These are phyloP conservation scores for Monopterus albus DNA, from an alignment of 2,113 vertebrate species.

Conservation along the genomic window DNA sequence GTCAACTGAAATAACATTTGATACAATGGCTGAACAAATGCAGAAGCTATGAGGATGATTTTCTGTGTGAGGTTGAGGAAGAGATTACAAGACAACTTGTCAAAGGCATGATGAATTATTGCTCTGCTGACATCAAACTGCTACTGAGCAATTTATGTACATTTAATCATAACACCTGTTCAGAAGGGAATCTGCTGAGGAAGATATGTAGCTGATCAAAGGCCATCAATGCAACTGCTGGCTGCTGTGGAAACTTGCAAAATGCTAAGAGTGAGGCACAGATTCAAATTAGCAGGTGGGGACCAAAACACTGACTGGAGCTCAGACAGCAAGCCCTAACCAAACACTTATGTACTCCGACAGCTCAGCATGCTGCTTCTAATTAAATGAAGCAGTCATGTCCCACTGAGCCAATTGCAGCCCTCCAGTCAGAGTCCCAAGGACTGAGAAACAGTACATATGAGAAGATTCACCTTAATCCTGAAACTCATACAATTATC, in stretches of 20 bases:
- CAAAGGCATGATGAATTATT: conserved; percentile 6
- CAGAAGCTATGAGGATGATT: neutral
- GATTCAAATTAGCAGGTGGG: conserved; percentile 20
- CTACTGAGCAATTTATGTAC: conserved; percentile 32
- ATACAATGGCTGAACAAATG: conserved; percentile 11
- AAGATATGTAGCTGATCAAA: conserved; percentile 34
- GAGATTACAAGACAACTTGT: neutral
- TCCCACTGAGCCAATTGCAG: conserved; percentile 53
- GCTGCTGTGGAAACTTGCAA: conserved; percentile 18
- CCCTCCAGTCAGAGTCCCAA: neutral
- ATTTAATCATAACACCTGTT: conserved; percentile 16
- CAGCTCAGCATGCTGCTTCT: conserved; percentile 28
- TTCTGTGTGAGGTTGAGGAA: conserved; percentile 3
- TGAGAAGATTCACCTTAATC: conserved; percentile 49
- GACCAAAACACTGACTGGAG: conserved; percentile 1
- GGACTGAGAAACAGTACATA: conserved; percentile 16
- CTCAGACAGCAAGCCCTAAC: conserved; percentile 24
- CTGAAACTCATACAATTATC: conserved; percentile 39
- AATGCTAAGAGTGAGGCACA: conserved; percentile 13
- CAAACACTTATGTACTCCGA: conserved; percentile 36
- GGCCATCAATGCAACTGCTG: neutral
- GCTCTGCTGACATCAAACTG: conserved; percentile 27
- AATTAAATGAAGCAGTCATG: conserved; percentile 59
- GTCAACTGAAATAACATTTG: conserved; percentile 7
- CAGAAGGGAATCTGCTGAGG: conserved; percentile 12